A percentile compares a stretch with the other conserved stretches of the same genome.
Evolutionary conservation across 2,113 vertebrate genomes (phyloP).

Genomic region (Nyctereutes procyonoides): DNA sequence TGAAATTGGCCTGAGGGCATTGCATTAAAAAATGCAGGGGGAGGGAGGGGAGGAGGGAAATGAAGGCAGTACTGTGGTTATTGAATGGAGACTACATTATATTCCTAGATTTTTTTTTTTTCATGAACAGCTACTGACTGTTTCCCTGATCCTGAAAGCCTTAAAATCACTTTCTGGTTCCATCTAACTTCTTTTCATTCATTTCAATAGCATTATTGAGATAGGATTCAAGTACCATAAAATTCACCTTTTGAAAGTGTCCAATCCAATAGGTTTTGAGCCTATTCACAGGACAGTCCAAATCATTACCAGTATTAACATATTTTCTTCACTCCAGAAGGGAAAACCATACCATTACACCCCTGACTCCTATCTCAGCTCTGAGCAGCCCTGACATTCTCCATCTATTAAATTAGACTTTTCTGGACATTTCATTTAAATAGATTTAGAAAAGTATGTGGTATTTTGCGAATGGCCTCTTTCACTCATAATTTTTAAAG

Average conservation of each 20-base stretch:
- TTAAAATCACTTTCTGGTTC: not conserved
- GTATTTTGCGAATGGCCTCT: not conserved
- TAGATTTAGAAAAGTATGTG: not conserved
- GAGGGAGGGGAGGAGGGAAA: accelerated
- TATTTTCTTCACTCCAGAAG: not conserved
- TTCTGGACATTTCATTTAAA: not conserved
- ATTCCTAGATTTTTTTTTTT: not conserved
- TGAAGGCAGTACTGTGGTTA: not conserved
- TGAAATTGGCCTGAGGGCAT: not conserved
- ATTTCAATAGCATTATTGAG: not conserved
- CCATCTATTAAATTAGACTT: not conserved
- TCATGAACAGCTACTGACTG: not conserved
- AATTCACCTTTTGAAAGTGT: not conserved
- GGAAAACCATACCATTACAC: not conserved
- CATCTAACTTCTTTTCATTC: not conserved
- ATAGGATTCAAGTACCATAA: not conserved
- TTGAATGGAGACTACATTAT: not conserved
- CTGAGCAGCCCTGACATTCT: not conserved
- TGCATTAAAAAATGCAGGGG: not conserved
- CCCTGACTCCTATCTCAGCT: not conserved
- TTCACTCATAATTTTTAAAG: not conserved
- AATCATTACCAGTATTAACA: not conserved
- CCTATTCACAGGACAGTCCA: not conserved
- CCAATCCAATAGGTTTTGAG: not conserved
- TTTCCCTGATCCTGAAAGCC: not conserved